Base-by-base conservation (phyloP, 2,113 vertebrate species). In the Anhinga anhinga region DNA sequence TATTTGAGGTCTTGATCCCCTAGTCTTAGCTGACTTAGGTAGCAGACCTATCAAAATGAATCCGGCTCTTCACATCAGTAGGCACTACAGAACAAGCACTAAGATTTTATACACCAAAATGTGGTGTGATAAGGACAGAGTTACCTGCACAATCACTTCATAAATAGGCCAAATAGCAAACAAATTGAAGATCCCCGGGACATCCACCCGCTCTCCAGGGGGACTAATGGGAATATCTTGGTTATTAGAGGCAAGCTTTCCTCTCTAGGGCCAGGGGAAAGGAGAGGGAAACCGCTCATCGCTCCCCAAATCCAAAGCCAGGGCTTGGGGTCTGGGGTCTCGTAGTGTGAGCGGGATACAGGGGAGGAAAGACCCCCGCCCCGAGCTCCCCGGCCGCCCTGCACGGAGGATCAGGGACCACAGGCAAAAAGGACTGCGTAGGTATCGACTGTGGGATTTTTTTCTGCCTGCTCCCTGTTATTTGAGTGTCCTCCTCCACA, bases 1-100 rank as follows among this genome's bases (percentile, higher is more conserved):
- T 93, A 96, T 91, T 15, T 62, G 89, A 95, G 93, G 94, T 95
- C 91, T 93, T 91, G 96, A 95, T 95, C 95, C 81, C 66, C 86
- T 56, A 11, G 86, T 82, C 89, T 85, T 80, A 93, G 66, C 86
- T 56, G 81, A 36, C 44, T 90, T 45, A 72, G 81, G 96, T 67
- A 94, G 81, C 93, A 91, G 89, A 50, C 8, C 65, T 26, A 52
- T 52, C 94, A 74, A 47, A 93, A 88, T 6, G 65, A 82, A 92
- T 30, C 29, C 17, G 0, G 73, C 86, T 95, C 83, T 55, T 52
- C 61, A 11, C 88, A 65, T 61, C 77, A 89, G 59, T 18, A 85
- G 42, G 69, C 1, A 6, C 69, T 27, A 15, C 56, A 56, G 76
- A 89, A 19, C 52, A 14, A 87, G 49, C 53, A 29, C 83, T 4